Conservation (phyloP, 2,797 vertebrate genomes). For the Leptodactylus fallax region DNA sequence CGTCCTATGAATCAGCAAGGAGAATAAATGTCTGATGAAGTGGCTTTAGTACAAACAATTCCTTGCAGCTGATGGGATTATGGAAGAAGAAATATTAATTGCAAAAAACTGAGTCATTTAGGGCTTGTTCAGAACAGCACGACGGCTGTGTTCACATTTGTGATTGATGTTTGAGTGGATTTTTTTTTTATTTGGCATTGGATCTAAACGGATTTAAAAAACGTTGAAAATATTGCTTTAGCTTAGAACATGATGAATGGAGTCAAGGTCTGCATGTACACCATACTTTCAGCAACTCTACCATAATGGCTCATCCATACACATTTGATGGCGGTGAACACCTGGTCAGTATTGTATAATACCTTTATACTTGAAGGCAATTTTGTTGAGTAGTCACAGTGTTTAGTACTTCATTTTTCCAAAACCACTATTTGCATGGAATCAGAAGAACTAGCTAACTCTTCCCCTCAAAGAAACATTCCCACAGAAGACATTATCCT, state of each 20-base stretch:
- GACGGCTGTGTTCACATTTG: not conserved
- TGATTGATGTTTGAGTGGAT: not conserved
- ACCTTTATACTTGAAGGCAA: too few species aligned
- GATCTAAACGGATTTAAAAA: not conserved
- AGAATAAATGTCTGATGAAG: constrained; percentile 14
- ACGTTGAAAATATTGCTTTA: not conserved
- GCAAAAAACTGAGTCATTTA: not conserved
- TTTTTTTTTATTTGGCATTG: not conserved
- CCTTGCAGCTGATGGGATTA: constrained; percentile 7
- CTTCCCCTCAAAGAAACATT: too few species aligned
- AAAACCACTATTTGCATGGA: too few species aligned
- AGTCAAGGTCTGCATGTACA: not conserved
- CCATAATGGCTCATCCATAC: not conserved
- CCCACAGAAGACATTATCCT: too few species aligned
- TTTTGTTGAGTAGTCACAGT: too few species aligned
- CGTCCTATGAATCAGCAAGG: constrained; percentile 68
- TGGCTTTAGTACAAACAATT: not conserved
- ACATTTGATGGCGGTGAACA: not conserved
- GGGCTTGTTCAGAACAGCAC: not conserved
- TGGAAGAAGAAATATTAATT: constrained; percentile 18
- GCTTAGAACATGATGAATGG: not conserved
- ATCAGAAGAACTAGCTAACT: too few species aligned
- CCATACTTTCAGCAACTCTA: not conserved
- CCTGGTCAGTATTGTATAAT: not conserved
- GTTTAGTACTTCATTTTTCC: too few species aligned